Percentiles rank a stretch among this genome's conserved stretches.
Conservation (phyloP, 2,888 invertebrate species). For the Cylindroiulus punctatus region DNA sequence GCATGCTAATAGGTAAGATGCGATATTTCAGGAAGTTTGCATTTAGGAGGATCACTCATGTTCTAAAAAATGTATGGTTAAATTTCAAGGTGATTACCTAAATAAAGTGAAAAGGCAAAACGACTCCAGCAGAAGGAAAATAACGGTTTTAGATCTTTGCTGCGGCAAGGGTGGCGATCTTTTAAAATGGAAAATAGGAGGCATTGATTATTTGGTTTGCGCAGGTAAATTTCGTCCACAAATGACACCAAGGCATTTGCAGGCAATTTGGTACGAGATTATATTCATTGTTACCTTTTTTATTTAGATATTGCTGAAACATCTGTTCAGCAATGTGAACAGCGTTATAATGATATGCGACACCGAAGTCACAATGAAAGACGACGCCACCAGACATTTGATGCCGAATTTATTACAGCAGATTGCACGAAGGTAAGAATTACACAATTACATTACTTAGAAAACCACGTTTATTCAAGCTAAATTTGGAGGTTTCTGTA, state of each 20-base stretch:
- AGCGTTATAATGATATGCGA: slow-evolving; percentile 80
- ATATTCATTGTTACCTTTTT: background rate
- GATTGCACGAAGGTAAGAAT: slow-evolving; percentile 82
- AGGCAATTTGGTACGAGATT: background rate
- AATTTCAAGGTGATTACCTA: slow-evolving; percentile 73
- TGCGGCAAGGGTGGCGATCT: slow-evolving; percentile 99
- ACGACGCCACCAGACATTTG: slow-evolving; percentile 69
- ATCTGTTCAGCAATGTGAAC: slow-evolving; percentile 89
- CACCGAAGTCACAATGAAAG: slow-evolving; percentile 11
- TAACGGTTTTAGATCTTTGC: slow-evolving; percentile 89
- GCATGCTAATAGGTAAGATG: slow-evolving; percentile 85
- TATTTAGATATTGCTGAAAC: slow-evolving; percentile 83
- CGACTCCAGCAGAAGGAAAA: slow-evolving; percentile 62
- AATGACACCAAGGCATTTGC: too few species aligned
- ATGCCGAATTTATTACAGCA: slow-evolving; percentile 89
- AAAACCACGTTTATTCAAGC: background rate
- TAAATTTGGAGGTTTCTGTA: too few species aligned
- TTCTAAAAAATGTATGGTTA: slow-evolving; percentile 48
- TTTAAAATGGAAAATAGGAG: slow-evolving; percentile 90
- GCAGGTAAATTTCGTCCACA: too few species aligned
- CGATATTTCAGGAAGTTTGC: background rate
- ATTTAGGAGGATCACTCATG: background rate
- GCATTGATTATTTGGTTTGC: slow-evolving; percentile 83
- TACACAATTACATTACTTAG: background rate
- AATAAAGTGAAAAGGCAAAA: slow-evolving; percentile 74